Conservation (phyloP, 2,888 invertebrate genomes). For the Sclerodermus sp. region DNA sequence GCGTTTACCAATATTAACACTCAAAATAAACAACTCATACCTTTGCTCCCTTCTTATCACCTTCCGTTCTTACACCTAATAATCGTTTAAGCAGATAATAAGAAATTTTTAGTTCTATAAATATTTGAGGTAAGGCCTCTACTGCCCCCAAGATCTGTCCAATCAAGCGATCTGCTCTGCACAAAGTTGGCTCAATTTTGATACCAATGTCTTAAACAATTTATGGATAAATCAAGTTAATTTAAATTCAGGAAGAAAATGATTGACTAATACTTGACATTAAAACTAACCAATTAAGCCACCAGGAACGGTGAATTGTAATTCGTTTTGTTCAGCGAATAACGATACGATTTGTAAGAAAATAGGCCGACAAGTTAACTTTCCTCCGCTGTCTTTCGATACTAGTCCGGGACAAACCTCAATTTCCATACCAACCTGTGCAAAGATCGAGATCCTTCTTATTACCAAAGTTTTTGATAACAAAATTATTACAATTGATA, state of each 20-base stretch:
- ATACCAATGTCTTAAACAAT: conserved; percentile 83
- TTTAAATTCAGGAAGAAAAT: too few species aligned
- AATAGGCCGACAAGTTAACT: conserved; percentile 93
- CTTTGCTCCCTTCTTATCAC: conserved; percentile 98
- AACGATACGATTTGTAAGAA: conserved; percentile 96
- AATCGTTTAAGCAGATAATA: conserved; percentile 95
- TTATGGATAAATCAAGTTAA: too few species aligned
- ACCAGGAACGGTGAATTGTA: conserved; percentile 98
- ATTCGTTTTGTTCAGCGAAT: conserved; percentile 96
- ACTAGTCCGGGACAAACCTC: conserved; percentile 98
- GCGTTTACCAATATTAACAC: neutral
- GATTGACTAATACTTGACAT: too few species aligned
- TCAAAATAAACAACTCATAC: conserved; percentile 58
- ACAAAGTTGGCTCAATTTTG: conserved; percentile 97
- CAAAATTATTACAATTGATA: too few species aligned
- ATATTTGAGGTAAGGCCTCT: conserved; percentile 94
- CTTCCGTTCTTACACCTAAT: conserved; percentile 96
- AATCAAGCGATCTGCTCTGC: conserved; percentile 96
- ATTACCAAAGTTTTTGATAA: too few species aligned
- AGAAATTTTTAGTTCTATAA: conserved; percentile 96
- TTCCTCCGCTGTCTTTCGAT: conserved; percentile 94
- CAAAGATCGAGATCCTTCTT: too few species aligned
- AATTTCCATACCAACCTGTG: conserved; percentile 92
- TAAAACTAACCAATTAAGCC: conserved; percentile 81
- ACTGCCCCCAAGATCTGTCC: conserved; percentile 94